Base-by-base conservation (phyloP, 2,797 vertebrate species). In the Buceros bicornis region DNA sequence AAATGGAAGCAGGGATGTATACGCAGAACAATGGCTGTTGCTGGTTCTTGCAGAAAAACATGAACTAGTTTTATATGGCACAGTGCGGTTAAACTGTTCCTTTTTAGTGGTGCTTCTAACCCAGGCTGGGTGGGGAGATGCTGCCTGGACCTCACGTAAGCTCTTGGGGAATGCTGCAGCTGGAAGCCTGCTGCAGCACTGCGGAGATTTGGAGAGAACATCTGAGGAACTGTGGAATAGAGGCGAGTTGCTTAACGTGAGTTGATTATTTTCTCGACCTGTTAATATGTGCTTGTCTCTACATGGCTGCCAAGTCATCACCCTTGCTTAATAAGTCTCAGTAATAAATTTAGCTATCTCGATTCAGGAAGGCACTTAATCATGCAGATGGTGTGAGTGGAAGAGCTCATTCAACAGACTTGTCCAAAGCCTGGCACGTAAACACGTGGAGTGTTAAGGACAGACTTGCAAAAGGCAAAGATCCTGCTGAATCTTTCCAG, bases 241-340 rank as follows among this genome's bases (percentile, higher is more conserved):
- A 66, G 19, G 16, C 0, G 0, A 72, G 53, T 58, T 79, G 8
- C 33, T 91, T 58, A 16, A 28, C 11, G 28, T 0, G 29, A 73
- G 57, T 72, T 7, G 26, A 35, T 10, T 53, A 33, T 18, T 73
- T 84, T 77, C 47, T 89, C 64, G n/a, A 83, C 33, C 33, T 79
- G 0, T 90, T 58, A 77, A 66, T 43, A 37, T 8, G 13, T 26
- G 5, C 24, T 73, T 0, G 0, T 26, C n/a, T 82, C 18, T 79
- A 10, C 10, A 1, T 10, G 28, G 45, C 53, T 71, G 61, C 61
- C 37, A 14, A n/a, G 11, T 35, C 47, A n/a, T 72, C 58, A 24
- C 11, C 50, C 5, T 33, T 33, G 25, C 69, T 93, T 87, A 42
- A 28, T 24, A 11, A 0, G 0, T 69, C 33, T 72, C 42, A 16